Conservation (phyloP, 2,113 vertebrate species). For the Elachura formosa region DNA sequence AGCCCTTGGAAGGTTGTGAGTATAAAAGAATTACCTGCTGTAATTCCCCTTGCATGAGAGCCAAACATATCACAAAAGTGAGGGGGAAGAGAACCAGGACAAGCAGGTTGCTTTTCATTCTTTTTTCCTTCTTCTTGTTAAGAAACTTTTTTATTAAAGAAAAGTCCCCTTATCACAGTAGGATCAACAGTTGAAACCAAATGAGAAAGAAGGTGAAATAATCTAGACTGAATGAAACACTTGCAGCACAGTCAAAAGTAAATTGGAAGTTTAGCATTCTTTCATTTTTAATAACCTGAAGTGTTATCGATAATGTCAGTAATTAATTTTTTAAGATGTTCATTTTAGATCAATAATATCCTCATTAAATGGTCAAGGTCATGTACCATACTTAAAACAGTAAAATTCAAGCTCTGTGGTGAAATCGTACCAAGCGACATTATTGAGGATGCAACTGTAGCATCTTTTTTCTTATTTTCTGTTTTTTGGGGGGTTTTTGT, state of each 20-base stretch:
- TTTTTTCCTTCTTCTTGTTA: not conserved
- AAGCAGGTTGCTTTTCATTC: not conserved
- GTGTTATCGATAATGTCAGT: not conserved
- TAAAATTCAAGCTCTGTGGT: not conserved
- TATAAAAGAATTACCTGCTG: not conserved
- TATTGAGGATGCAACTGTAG: not conserved
- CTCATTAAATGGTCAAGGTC: not conserved
- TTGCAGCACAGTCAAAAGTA: not conserved
- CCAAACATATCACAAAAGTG: not conserved
- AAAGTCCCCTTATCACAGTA: conserved; percentile 1
- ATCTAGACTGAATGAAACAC: not conserved
- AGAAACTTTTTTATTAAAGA: conserved; percentile 9
- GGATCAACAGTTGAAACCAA: conserved; percentile 30
- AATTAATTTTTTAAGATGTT: conserved; percentile 20
- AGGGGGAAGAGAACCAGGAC: not conserved
- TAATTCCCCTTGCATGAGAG: not conserved
- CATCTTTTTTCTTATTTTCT: not conserved
- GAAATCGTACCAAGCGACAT: not conserved
- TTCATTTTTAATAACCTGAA: conserved; percentile 34
- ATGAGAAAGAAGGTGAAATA: conserved; percentile 48
- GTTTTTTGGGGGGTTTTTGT: not conserved
- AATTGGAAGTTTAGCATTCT: conserved; percentile 11
- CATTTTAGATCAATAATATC: not conserved
- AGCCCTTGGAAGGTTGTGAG: not conserved
- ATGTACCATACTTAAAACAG: not conserved